Evolutionary conservation across 2,888 invertebrate genomes (phyloP).

Genomic region (Lissonota sp.): DNA sequence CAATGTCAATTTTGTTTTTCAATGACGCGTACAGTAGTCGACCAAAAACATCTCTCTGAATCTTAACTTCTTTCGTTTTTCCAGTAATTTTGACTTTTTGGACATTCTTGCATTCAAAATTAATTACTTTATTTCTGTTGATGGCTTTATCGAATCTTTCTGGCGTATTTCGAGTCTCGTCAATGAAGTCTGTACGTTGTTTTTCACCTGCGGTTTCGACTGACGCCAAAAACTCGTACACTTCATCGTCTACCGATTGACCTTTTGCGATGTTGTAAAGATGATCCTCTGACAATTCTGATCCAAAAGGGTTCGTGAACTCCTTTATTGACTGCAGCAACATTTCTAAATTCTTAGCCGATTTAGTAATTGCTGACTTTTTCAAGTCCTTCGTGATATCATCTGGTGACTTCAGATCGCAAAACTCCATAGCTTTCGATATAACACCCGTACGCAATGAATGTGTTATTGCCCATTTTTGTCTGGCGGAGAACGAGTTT

Average conservation of each 20-base stretch:
- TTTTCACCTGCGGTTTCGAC: constrained; percentile 69
- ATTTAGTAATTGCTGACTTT: constrained; percentile 55
- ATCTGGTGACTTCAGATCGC: constrained; percentile 56
- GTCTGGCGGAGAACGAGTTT: too few relatives aligned
- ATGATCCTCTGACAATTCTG: constrained; percentile 64
- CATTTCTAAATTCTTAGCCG: constrained; percentile 63
- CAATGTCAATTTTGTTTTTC: constrained; percentile 69
- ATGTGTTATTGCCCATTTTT: constrained; percentile 67
- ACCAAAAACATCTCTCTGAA: constrained; percentile 70
- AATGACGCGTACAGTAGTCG: constrained; percentile 66
- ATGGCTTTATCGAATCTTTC: constrained; percentile 72
- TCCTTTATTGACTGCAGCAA: too few relatives aligned
- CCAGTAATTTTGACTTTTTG: constrained; percentile 70
- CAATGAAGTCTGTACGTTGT: constrained; percentile 62
- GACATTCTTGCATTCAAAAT: constrained; percentile 67
- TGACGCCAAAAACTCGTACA: constrained; percentile 69
- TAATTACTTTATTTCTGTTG: constrained; percentile 67
- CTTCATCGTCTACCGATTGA: constrained; percentile 66
- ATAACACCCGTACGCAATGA: constrained; percentile 65
- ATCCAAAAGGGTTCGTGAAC: constrained; percentile 68
- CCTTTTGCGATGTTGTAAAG: constrained; percentile 70
- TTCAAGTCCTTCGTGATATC: constrained; percentile 66
- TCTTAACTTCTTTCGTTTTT: constrained; percentile 70
- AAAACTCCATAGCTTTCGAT: constrained; percentile 54
- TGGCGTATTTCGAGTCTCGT: too few relatives aligned